Percentiles rank a stretch among this genome's conserved stretches.
phyloP scores from a whole-genome alignment of 2,888 invertebrate genomes.

The Norana najaformis region DNA sequence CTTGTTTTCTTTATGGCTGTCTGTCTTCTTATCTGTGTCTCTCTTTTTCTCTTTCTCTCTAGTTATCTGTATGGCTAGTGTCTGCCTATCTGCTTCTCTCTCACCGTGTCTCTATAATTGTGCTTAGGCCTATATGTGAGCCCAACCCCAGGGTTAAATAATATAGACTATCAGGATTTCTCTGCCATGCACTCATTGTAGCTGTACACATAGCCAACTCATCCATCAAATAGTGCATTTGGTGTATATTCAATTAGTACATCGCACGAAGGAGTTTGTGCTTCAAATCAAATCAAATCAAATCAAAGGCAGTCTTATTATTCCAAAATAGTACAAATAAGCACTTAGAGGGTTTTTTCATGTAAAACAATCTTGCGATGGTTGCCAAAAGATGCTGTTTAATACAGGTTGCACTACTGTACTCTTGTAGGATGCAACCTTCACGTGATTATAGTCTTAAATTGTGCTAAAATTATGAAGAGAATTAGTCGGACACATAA shows the following conservation, averaged over 20 bases:
- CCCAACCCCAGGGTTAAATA: not conserved
- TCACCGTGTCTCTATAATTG: not conserved
- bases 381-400: too few relatives aligned
- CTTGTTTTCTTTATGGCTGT: not conserved
- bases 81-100: not conserved
- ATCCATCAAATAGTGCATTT: too few relatives aligned
- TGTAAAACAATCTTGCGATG: too few relatives aligned
- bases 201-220: too few relatives aligned
- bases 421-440: too few relatives aligned
- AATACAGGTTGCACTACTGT: too few relatives aligned
- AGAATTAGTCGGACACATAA: too few relatives aligned
- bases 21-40: not conserved
- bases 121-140: not conserved
- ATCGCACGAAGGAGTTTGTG: not conserved
- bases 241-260: not conserved
- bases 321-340: not conserved
- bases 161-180: not conserved
- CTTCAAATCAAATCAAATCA: not conserved
- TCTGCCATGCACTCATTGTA: not conserved
- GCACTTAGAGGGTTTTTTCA: not conserved
- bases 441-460: too few relatives aligned
- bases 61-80: not conserved
- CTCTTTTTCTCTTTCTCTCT: not conserved
- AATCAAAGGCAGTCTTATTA: not conserved
- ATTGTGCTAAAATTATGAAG: too few relatives aligned